Evolutionary conservation across 1,140 invertebrate species (phyloP), one percentile per base, ranked within the genome.

Genomic region (Eriosoma lanigerum): DNA sequence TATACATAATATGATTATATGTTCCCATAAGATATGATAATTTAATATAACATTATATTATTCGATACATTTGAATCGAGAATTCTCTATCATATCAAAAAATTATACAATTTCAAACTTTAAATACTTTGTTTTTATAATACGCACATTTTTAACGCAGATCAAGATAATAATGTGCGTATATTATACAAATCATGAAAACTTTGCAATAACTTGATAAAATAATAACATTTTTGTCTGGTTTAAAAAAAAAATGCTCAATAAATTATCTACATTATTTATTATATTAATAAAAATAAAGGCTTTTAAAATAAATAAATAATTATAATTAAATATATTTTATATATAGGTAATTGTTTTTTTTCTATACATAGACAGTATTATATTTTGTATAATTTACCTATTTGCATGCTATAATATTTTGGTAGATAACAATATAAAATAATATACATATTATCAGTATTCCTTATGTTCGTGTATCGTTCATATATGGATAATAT

Each of bases 21-120:
- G 48, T 72, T 72, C 68, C 68, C 68, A 52, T 72, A 29, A 68
- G n/a, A 6, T 68, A 48, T 68, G 46, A 68, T 68, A 13, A 68
- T 46, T 68, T 64, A 10, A 44, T 64, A 46, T n/a, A n/a, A n/a
- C n/a, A n/a, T n/a, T 46, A 46, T 13, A 15, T n/a, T 24, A n/a
- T n/a, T n/a, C n/a, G n/a, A 46, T 15, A 24, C 38, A 12, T 68
- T 68, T n/a, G 12, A 68, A 68, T 68, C 46, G 46, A n/a, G n/a
- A 56, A 13, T 64, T 64, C 64, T 24, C 38, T 1, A 9, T 4
- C 21, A 21, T 46, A 68, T 38, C 64, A 13, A 46, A 68, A 46
- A 24, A 24, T 46, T 68, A 5, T 19, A 5, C 38, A 17, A 68
- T 68, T 68, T 68, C 38, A 44, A 44, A 64, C 26, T 19, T 26